A percentile compares a stretch with the other conserved stretches of the same genome.
These are phyloP conservation scores for Pungitius pungitius DNA, from an alignment of 2,113 vertebrate species.

Conservation along the genomic window DNA sequence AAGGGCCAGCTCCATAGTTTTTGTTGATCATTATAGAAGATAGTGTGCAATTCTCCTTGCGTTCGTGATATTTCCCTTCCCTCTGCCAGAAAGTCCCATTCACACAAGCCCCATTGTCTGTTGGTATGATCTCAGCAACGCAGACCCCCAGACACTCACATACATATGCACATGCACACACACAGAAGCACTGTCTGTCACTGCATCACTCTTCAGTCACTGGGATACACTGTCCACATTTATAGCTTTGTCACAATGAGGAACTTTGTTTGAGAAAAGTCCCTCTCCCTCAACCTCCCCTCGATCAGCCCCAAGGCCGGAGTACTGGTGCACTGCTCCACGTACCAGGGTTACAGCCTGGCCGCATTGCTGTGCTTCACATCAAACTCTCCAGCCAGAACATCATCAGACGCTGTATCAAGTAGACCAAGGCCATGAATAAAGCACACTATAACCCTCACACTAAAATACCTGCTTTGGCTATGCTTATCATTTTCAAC, in stretches of 20 bases:
- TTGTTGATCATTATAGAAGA: constrained; percentile 25
- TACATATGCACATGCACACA: constrained; percentile 34
- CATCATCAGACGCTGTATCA: constrained; percentile 12
- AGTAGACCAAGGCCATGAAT: constrained; percentile 25
- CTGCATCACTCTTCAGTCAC: constrained; percentile 67
- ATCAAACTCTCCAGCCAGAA: constrained; percentile 42
- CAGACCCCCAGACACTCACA: constrained; percentile 47
- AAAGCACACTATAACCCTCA: not conserved
- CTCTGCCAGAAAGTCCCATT: constrained; percentile 64
- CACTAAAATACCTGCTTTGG: not conserved
- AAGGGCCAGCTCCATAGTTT: constrained; percentile 2
- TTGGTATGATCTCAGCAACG: constrained; percentile 79
- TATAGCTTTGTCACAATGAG: constrained; percentile 78
- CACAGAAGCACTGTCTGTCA: constrained; percentile 71
- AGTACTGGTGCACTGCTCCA: constrained; percentile 29
- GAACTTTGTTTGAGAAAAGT: constrained; percentile 72
- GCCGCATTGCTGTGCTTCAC: constrained; percentile 35
- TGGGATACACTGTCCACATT: constrained; percentile 78
- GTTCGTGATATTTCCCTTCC: constrained; percentile 66
- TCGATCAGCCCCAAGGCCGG: constrained; percentile 62
- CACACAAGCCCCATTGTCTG: constrained; percentile 79
- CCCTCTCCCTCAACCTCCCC: constrained; percentile 40
- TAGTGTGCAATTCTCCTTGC: constrained; percentile 63
- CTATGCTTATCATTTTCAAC: not conserved
- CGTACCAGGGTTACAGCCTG: constrained; percentile 28